These are phyloP conservation scores for Sebastes wilsoni DNA, from an alignment of 2,797 vertebrate genomes.

Conservation along the genomic window DNA sequence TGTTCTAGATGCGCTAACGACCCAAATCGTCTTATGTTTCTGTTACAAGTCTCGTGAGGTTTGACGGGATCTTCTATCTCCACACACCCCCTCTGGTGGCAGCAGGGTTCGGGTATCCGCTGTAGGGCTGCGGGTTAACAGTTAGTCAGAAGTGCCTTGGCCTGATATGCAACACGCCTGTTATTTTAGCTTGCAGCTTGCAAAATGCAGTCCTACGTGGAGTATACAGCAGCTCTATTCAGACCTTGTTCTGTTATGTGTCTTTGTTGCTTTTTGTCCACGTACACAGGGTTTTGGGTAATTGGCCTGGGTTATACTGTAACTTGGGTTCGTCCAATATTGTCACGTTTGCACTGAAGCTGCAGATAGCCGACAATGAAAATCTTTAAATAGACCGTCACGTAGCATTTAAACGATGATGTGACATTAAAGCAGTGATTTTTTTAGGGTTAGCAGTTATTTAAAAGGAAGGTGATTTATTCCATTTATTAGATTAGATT, in stretches of 20 bases:
- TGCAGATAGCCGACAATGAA: not conserved
- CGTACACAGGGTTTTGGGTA: not conserved
- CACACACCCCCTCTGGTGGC: conserved; percentile 11
- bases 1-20: not conserved
- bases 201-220: conserved; percentile 20
- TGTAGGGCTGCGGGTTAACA: conserved; percentile 28
- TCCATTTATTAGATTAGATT: not conserved
- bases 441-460: not conserved
- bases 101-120: conserved; percentile 44
- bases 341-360: not conserved
- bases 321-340: not conserved
- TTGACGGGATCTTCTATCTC: not conserved
- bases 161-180: conserved; percentile 47
- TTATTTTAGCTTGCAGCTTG: conserved; percentile 48
- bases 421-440: not conserved
- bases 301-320: not conserved
- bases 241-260: not conserved
- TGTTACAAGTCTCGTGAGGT: not conserved
- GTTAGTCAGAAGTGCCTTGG: conserved; percentile 77
- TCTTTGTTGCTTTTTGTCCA: conserved; percentile 8
- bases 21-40: not conserved
- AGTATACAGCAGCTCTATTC: conserved; percentile 2
- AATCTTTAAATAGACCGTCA: not conserved
- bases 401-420: not conserved
- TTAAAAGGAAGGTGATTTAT: not conserved